Conservation (phyloP, 2,797 vertebrate species). For the Hyperoplus lanceolatus region DNA sequence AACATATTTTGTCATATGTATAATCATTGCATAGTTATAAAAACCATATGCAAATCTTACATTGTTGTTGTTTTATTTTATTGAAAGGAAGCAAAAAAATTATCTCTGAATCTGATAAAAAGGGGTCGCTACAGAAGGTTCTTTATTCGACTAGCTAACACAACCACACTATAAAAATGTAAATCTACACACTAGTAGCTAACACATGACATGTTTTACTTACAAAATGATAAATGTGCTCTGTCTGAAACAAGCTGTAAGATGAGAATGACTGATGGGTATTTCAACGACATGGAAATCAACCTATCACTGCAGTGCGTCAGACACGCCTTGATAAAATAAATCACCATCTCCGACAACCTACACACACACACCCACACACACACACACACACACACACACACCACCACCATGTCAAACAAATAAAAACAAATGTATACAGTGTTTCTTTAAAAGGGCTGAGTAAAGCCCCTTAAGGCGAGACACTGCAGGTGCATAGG, state of each 20-base stretch:
- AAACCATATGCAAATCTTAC: too few species aligned
- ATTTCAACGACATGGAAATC: slow-evolving; percentile 25
- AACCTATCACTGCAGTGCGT: slow-evolving; percentile 39
- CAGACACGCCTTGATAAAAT: slow-evolving; percentile 27
- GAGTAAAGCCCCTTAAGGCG: not conserved
- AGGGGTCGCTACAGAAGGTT: not conserved
- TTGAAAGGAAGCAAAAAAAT: not conserved
- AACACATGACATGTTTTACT: not conserved
- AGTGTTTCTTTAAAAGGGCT: not conserved
- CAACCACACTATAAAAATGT: not conserved
- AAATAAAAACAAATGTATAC: not conserved
- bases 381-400: too few species aligned
- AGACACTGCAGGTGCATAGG: too few species aligned
- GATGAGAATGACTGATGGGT: slow-evolving; percentile 23
- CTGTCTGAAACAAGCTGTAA: slow-evolving; percentile 17
- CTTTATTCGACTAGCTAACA: not conserved
- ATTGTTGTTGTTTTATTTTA: not conserved
- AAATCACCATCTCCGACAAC: slow-evolving; percentile 6
- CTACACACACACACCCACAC: not conserved
- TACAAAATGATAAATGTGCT: slow-evolving; percentile 12
- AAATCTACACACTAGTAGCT: not conserved
- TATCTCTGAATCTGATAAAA: not conserved
- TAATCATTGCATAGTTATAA: not conserved
- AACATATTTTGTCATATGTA: not conserved
- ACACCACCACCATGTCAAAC: too few species aligned